phyloP scores from a whole-genome alignment of 2,113 vertebrate species.

The Rhinopomastus cyanomelas region DNA sequence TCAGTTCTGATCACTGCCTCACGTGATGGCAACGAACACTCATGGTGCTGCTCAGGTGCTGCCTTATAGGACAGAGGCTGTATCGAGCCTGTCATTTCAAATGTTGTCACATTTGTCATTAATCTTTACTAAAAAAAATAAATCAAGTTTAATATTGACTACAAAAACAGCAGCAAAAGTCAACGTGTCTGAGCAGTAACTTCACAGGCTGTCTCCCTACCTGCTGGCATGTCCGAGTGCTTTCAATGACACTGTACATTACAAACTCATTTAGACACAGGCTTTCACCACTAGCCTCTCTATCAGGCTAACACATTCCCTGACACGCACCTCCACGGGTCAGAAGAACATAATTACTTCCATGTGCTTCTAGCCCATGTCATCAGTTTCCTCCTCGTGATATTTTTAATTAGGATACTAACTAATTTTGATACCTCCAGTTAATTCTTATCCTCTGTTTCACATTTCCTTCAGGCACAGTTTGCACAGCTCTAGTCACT shows the following conservation, averaged over 20 bases:
- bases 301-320: neutral
- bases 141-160: neutral
- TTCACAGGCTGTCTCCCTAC: neutral
- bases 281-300: neutral
- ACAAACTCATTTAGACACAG: neutral
- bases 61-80: neutral
- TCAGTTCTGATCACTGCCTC: neutral
- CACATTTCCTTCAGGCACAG: constrained; percentile 17
- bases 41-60: neutral
- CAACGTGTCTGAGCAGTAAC: neutral
- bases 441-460: constrained; percentile 12
- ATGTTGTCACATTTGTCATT: neutral
- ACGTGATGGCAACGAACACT: neutral
- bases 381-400: neutral
- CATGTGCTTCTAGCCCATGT: neutral
- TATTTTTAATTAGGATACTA: neutral
- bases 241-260: neutral
- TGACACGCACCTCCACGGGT: neutral
- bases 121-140: neutral
- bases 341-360: neutral
- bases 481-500: constrained; percentile 50
- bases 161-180: neutral
- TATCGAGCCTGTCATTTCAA: neutral
- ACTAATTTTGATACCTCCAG: neutral
- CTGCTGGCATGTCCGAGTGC: neutral